Evolutionary conservation across 2,113 vertebrate species (phyloP).

Genomic region (Dascyllus trimaculatus): DNA sequence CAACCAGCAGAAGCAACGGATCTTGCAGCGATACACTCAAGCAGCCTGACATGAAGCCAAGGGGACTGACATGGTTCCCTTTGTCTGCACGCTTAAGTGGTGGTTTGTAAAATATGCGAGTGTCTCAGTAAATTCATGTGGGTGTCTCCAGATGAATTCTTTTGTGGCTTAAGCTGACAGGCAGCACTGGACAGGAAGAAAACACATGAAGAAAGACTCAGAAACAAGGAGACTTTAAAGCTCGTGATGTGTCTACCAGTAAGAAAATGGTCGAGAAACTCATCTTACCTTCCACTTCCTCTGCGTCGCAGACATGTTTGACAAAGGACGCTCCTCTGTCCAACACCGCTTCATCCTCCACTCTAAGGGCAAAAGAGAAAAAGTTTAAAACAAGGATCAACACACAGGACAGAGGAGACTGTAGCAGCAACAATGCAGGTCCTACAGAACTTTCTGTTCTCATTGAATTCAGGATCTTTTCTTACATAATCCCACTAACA

Average conservation of each 20-base stretch:
- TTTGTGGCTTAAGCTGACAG: constrained; percentile 19
- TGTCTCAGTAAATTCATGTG: constrained; percentile 18
- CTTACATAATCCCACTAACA: neutral
- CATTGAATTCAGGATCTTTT: neutral
- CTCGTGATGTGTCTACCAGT: neutral
- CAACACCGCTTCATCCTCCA: constrained; percentile 98
- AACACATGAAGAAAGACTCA: constrained; percentile 18
- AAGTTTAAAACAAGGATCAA: constrained; percentile 68
- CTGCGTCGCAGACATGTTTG: constrained; percentile 96
- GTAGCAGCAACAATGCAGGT: neutral
- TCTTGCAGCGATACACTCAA: constrained; percentile 14
- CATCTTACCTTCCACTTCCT: constrained; percentile 96
- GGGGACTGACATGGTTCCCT: constrained; percentile 2
- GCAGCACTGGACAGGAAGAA: constrained; percentile 25
- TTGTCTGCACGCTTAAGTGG: constrained; percentile 36
- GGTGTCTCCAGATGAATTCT: constrained; percentile 42
- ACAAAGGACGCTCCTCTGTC: constrained; percentile 96
- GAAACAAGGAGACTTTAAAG: neutral
- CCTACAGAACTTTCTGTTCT: neutral
- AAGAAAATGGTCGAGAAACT: neutral
- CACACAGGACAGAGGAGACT: neutral
- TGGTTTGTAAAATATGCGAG: constrained; percentile 50
- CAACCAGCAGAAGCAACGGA: neutral
- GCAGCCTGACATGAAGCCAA: neutral
- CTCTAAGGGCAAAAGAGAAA: constrained; percentile 87